Percentiles rank a stretch among this genome's conserved stretches.
Evolutionary conservation across 2,888 invertebrate species (phyloP).

Genomic region (Plusia festucae): DNA sequence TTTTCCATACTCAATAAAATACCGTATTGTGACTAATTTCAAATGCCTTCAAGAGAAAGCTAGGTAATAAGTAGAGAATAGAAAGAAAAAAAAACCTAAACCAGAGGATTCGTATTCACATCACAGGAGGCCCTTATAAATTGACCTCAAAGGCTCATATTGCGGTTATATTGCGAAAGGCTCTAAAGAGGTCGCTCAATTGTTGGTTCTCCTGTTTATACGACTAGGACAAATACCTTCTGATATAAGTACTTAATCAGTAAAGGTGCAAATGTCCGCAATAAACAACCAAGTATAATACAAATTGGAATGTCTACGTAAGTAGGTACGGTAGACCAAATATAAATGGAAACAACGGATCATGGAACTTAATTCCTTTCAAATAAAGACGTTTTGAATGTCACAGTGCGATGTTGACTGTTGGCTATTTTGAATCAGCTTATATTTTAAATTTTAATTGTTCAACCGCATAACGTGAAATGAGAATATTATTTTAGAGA

Average conservation of each 20-base stretch:
- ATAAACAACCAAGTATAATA: conserved; percentile 2
- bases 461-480: too few species aligned
- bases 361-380: neutral
- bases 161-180: neutral
- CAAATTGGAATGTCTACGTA: conserved; percentile 6
- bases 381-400: neutral
- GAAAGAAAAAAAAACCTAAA: too few species aligned
- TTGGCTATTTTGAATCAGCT: neutral
- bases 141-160: too few species aligned
- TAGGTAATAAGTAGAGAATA: too few species aligned
- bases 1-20: too few species aligned
- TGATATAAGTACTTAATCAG: conserved; percentile 17
- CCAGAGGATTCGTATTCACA: conserved; percentile 11
- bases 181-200: conserved; percentile 23
- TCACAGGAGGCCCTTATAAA: conserved; percentile 2
- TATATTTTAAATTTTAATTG: too few species aligned
- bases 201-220: conserved; percentile 23
- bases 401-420: neutral
- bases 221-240: conserved; percentile 19
- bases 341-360: neutral
- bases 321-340: neutral
- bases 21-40: too few species aligned
- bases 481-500: too few species aligned
- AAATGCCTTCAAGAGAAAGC: too few species aligned
- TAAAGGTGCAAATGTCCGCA: neutral